Conservation (phyloP, 2,113 vertebrate genomes). For the Cervus canadensis region DNA sequence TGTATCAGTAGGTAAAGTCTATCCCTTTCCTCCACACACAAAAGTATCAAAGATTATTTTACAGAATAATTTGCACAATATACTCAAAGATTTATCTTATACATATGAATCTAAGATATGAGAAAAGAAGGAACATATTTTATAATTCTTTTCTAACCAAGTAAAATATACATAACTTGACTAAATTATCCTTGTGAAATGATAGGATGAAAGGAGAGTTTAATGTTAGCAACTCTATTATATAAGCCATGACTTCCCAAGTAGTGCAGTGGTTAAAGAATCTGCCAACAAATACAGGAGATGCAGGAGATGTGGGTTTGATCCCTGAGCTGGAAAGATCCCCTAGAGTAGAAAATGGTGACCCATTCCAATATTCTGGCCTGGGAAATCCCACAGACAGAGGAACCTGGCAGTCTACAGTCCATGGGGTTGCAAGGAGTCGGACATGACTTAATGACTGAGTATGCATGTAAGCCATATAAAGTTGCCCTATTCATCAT, state of each 20-base stretch:
- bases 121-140: background rate
- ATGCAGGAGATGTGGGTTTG: background rate
- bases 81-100: background rate
- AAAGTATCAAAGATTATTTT: slow-evolving; percentile 10
- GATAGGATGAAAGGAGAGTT: background rate
- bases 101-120: background rate
- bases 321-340: background rate
- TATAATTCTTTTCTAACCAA: background rate
- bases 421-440: background rate
- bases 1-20: background rate
- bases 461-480: background rate
- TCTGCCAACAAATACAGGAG: background rate
- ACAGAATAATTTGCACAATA: background rate
- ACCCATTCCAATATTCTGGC: background rate
- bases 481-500: background rate
- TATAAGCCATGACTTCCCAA: background rate
- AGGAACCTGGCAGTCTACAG: background rate
- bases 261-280: background rate
- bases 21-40: background rate
- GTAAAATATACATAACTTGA: background rate
- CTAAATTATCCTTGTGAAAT: background rate
- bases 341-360: background rate
- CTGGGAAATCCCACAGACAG: background rate
- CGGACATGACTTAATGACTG: background rate
- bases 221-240: background rate